Base-by-base conservation (phyloP, 2,888 invertebrate genomes). In the Diogma glabrata region DNA sequence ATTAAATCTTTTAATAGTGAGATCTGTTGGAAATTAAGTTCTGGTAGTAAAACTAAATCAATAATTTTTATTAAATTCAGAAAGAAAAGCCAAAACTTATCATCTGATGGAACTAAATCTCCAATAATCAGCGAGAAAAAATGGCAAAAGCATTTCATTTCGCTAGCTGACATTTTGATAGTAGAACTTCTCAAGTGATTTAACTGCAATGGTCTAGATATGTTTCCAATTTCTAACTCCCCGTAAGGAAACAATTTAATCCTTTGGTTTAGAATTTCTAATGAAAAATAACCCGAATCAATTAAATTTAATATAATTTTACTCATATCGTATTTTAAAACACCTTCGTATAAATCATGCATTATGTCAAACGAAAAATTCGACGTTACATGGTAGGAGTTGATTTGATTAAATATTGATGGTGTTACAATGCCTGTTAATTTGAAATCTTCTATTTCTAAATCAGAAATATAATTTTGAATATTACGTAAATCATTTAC, bases 121-220 rank as follows among this genome's bases (percentile, higher is more conserved):
- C 36, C 36, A 16, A 36, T 14, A 7, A 36, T 16, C 17, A 36
- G 9, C 17, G 36, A 17, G 10, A 36, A 36, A 36, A 36, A 36
- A 36, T 36, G 36, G 17, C 36, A 36, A n/a, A 36, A 36, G 17
- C 38, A 38, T 38, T 38, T 38, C 38, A 38, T 16, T 38, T 10
- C 38, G 10, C 38, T 38, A 38, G 38, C 38, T 16, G 38, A 38
- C 38, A 38, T 38, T 38, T 38, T 19, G 7, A 38, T 38, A 17
- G 38, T 38, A 38, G 38, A 38, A 38, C 19, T 38, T 19, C n/a
- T n/a, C n/a, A n/a, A n/a, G n/a, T n/a, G n/a, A n/a, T n/a, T 38
- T 12, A 38, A 12, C 12, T 38, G 9, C 7, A 38, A 10, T 12
- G 17, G 38, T 3, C 10, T 38, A 38, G 38, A 38, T 10, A 38